Evolutionary conservation across 2,888 invertebrate genomes (phyloP).

Genomic region (Hypselothyrea guttata): DNA sequence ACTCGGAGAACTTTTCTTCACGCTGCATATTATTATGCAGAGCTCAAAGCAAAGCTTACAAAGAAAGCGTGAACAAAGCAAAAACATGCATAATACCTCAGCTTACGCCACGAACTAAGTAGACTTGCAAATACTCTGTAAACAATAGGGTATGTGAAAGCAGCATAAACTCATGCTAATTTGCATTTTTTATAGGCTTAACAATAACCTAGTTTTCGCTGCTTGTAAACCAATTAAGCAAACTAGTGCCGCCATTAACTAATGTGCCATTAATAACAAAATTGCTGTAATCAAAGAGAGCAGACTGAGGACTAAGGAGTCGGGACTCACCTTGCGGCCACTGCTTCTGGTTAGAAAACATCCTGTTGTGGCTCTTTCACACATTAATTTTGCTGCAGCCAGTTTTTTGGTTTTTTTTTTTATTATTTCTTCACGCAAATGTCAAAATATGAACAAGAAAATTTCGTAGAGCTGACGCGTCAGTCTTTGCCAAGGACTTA

Average conservation of each 20-base stretch:
- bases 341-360: slow-evolving; percentile 85
- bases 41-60: slow-evolving; percentile 18
- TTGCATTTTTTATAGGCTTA: too few species aligned
- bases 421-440: slow-evolving; percentile 25
- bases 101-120: too few species aligned
- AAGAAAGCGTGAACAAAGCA: slow-evolving; percentile 3
- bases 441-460: slow-evolving; percentile 28
- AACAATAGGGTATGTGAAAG: too few species aligned
- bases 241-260: slow-evolving; percentile 17
- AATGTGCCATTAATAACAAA: slow-evolving; percentile 32
- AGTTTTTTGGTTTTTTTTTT: slow-evolving; percentile 47
- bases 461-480: slow-evolving; percentile 1
- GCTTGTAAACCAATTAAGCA: too few species aligned
- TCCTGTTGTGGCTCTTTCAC: slow-evolving; percentile 88
- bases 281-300: slow-evolving; percentile 6
- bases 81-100: slow-evolving; percentile 9
- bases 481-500: slow-evolving; percentile 22
- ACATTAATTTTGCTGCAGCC: slow-evolving; percentile 84
- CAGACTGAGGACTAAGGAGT: too few species aligned
- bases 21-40: slow-evolving; percentile 18
- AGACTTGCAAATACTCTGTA: too few species aligned
- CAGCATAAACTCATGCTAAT: too few species aligned
- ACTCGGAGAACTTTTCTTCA: slow-evolving; percentile 3
- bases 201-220: too few species aligned
- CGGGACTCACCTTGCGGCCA: slow-evolving; percentile 81